These are phyloP conservation scores for Pantherophis guttatus DNA, from an alignment of 2,113 vertebrate genomes.

Conservation along the genomic window DNA sequence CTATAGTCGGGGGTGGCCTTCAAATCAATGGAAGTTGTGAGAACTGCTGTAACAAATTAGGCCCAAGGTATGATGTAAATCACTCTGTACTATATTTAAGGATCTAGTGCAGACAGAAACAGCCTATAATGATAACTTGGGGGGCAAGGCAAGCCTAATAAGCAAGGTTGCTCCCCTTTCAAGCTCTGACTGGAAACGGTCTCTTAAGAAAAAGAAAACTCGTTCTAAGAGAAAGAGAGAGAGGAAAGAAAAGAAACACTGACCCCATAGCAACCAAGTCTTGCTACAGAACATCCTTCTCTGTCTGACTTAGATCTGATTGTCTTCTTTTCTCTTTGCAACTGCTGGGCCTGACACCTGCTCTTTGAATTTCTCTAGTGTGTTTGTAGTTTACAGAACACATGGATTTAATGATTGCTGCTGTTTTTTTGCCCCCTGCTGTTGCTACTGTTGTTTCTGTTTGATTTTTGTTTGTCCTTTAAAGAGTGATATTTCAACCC, in stretches of 20 bases:
- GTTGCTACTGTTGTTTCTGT: neutral
- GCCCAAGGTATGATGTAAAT: neutral
- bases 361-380: constrained; percentile 40
- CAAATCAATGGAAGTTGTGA: neutral
- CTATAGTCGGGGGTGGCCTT: neutral
- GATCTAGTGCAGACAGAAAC: neutral
- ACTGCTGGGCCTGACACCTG: neutral
- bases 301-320: neutral
- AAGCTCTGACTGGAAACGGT: neutral
- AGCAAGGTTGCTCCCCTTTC: neutral
- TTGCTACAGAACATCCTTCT: accelerated
- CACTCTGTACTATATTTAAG: neutral
- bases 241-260: neutral
- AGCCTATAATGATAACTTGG: neutral
- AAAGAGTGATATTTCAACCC: constrained; percentile 51
- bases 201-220: neutral
- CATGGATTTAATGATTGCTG: constrained; percentile 49
- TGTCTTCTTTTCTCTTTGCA: neutral
- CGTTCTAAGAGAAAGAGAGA: neutral
- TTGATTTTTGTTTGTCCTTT: constrained; percentile 3
- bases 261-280: neutral
- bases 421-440: neutral
- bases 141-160: neutral
- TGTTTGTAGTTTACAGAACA: constrained; percentile 47
- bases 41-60: neutral